Percentiles rank a stretch among this genome's conserved stretches.
These are phyloP conservation scores for Cyprinodon brontotheroides DNA, from an alignment of 2,113 vertebrate species.

Conservation along the genomic window DNA sequence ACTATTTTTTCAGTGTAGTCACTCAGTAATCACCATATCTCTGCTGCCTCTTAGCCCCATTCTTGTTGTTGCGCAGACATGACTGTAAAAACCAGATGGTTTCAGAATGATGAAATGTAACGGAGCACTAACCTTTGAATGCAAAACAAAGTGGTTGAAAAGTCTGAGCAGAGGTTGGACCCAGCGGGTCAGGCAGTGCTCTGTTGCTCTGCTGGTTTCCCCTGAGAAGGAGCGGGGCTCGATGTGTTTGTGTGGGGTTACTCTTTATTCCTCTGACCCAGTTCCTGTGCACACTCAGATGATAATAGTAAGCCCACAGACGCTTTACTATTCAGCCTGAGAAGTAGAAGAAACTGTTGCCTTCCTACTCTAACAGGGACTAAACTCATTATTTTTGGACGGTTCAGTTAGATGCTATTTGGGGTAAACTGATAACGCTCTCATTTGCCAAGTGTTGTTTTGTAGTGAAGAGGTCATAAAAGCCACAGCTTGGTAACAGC, in stretches of 20 bases:
- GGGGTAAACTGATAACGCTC: neutral
- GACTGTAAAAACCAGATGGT: too few species aligned
- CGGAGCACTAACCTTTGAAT: too few species aligned
- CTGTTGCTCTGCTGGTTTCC: neutral
- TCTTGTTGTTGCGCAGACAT: too few species aligned
- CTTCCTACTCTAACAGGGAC: too few species aligned
- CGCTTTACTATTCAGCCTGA: constrained; percentile 18
- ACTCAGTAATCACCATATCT: too few species aligned
- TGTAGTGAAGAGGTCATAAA: neutral
- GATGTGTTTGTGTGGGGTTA: constrained; percentile 31
- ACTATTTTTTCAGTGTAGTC: too few species aligned
- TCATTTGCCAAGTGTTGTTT: neutral
- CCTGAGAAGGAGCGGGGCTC: neutral
- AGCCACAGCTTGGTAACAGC: neutral
- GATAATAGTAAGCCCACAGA: constrained; percentile 38
- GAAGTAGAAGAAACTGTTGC: constrained; percentile 4
- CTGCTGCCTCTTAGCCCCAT: too few species aligned
- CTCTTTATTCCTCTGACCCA: constrained; percentile 71
- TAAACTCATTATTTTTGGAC: too few species aligned
- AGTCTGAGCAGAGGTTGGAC: too few species aligned
- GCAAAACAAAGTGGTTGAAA: too few species aligned
- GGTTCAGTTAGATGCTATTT: neutral
- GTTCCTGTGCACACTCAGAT: constrained; percentile 58
- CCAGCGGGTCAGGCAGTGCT: neutral
- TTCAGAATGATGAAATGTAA: too few species aligned